These are phyloP conservation scores for Clarias laeviceps DNA, from an alignment of 2,797 vertebrate species.

Conservation along the genomic window DNA sequence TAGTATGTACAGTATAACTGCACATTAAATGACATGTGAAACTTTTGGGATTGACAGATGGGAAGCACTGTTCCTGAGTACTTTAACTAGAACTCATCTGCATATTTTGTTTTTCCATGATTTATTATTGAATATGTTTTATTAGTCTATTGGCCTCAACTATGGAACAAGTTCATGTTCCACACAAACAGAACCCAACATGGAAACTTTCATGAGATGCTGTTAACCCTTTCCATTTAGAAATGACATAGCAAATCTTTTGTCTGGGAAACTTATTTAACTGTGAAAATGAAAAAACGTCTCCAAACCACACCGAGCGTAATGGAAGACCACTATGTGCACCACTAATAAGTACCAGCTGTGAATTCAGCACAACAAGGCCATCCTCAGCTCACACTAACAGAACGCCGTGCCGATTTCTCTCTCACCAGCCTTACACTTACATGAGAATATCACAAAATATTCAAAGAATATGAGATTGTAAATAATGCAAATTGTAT, in stretches of 20 bases:
- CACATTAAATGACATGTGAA: not conserved
- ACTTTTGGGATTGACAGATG: not conserved
- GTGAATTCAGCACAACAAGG: conserved; percentile 57
- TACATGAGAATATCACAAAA: conserved; percentile 18
- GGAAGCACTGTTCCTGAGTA: not conserved
- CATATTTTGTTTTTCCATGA: not conserved
- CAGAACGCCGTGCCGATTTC: conserved; percentile 8
- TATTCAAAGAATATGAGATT: not conserved
- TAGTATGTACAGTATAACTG: not conserved
- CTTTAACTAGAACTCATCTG: not conserved
- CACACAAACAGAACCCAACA: conserved; percentile 60
- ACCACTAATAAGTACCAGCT: conserved; percentile 73
- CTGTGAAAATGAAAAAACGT: conserved; percentile 56
- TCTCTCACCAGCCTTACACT: not conserved
- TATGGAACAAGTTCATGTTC: conserved; percentile 65
- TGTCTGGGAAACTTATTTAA: conserved; percentile 42
- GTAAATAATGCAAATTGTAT: conserved; percentile 13
- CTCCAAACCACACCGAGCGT: conserved; percentile 65
- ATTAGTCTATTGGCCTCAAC: conserved; percentile 63
- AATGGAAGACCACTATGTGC: conserved; percentile 57
- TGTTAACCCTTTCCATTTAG: not conserved
- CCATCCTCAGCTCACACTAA: conserved; percentile 18
- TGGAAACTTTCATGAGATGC: not conserved
- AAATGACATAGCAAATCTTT: not conserved
- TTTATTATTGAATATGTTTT: conserved; percentile 32